Percentiles rank a stretch among this genome's conserved stretches.
Conservation (phyloP, 2,113 vertebrate genomes). For the Chaetodon auriga region DNA sequence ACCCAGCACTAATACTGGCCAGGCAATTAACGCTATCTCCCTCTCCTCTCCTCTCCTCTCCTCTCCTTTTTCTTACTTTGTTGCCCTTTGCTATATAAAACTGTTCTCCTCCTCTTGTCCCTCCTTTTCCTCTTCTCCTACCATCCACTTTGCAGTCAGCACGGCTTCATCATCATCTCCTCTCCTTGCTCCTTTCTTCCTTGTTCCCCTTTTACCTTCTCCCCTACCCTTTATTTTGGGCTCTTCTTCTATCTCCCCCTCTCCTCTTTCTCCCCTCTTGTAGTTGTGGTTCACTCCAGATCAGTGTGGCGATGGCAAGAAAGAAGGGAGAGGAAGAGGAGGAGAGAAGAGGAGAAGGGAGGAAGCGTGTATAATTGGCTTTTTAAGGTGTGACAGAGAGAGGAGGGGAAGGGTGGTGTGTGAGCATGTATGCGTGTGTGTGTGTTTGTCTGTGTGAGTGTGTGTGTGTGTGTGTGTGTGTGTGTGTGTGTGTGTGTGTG, state of each 20-base stretch:
- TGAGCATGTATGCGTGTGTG: slow-evolving; percentile 8
- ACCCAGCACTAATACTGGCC: slow-evolving; percentile 76
- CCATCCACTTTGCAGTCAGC: slow-evolving; percentile 27
- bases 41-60: slow-evolving; percentile 19
- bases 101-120: slow-evolving; percentile 12
- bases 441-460: slow-evolving; percentile 10
- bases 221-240: slow-evolving; percentile 57
- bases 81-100: slow-evolving; percentile 33
- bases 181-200: neutral
- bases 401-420: slow-evolving; percentile 59
- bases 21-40: slow-evolving; percentile 73
- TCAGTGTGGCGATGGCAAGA: slow-evolving; percentile 65
- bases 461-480: slow-evolving; percentile 41
- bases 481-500: slow-evolving; percentile 29
- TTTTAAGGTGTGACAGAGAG: slow-evolving; percentile 83
- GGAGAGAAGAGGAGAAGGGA: slow-evolving; percentile 60
- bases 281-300: slow-evolving; percentile 63
- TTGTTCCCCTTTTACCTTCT: slow-evolving; percentile 41
- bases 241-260: slow-evolving; percentile 45
- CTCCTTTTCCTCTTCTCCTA: slow-evolving; percentile 23
- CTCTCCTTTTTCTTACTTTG: slow-evolving; percentile 1
- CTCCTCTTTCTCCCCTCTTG: slow-evolving; percentile 64
- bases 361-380: slow-evolving; percentile 83
- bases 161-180: slow-evolving; percentile 1
- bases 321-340: slow-evolving; percentile 42